Percentiles rank a stretch among this genome's conserved stretches.
phyloP scores from a whole-genome alignment of 2,113 vertebrate species.

The Ammodytes marinus region DNA sequence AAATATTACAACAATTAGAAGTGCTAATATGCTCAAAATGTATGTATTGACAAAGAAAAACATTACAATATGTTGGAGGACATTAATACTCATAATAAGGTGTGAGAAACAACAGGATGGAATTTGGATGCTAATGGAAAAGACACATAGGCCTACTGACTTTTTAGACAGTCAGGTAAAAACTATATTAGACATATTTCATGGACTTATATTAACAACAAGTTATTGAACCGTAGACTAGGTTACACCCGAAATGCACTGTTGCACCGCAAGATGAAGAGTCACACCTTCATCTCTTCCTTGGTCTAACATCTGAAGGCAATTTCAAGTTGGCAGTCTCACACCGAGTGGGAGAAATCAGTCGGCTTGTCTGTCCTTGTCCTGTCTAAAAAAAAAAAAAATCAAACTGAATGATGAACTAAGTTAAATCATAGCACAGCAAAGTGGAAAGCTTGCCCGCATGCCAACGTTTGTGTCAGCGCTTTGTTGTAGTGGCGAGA shows the following conservation, averaged over 20 bases:
- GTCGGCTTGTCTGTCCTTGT: not conserved
- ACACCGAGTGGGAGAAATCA: slow-evolving; percentile 11
- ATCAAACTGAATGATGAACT: slow-evolving; percentile 20
- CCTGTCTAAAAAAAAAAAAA: slow-evolving; percentile 11
- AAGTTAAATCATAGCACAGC: slow-evolving; percentile 32
- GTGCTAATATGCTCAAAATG: not conserved
- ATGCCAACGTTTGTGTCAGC: slow-evolving; percentile 53
- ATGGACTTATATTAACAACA: not conserved
- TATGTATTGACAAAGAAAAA: not conserved
- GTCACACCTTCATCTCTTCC: not conserved
- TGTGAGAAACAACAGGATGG: not conserved
- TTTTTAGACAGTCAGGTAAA: not conserved
- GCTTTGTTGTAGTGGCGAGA: slow-evolving; percentile 19
- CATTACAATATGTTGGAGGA: not conserved
- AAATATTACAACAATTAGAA: not conserved
- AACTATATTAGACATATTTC: not conserved
- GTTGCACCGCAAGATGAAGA: not conserved
- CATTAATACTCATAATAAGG: not conserved
- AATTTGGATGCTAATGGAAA: not conserved
- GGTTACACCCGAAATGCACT: not conserved
- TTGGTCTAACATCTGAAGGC: not conserved
- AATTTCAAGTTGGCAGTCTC: slow-evolving; percentile 6
- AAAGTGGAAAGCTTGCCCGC: slow-evolving; percentile 30
- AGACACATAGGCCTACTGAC: not conserved
- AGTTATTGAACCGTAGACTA: not conserved